These are phyloP conservation scores for Drosophila seguyi DNA, from an alignment of 1,140 invertebrate species.

Conservation along the genomic window DNA sequence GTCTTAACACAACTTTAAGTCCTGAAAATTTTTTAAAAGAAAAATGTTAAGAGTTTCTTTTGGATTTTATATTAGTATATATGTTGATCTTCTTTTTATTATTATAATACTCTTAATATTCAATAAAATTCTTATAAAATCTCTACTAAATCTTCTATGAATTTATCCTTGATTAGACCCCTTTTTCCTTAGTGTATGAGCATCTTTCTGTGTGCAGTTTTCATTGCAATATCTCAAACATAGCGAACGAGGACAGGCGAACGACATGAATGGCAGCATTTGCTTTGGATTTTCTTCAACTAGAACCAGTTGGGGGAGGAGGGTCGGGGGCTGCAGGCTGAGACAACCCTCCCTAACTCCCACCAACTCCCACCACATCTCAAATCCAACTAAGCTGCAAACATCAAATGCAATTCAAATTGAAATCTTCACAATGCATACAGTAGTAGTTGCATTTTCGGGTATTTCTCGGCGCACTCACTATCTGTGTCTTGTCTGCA, in stretches of 20 bases:
- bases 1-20: neutral
- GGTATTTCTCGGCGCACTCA: conserved; percentile 16
- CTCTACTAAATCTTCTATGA: no score
- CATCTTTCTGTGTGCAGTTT: conserved; percentile 35
- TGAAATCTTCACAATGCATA: conserved; percentile 67
- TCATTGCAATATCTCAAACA: conserved; percentile 58
- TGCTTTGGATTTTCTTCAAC: conserved; percentile 45
- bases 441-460: conserved; percentile 53
- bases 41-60: no score
- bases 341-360: neutral
- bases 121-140: neutral
- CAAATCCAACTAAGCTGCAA: conserved; percentile 65
- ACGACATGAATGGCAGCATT: conserved; percentile 60
- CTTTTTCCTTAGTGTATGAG: neutral
- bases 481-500: conserved; percentile 3
- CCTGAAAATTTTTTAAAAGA: neutral
- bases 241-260: conserved; percentile 38
- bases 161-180: no score
- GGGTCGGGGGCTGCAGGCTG: neutral
- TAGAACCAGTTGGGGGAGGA: conserved; percentile 30
- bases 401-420: conserved; percentile 71
- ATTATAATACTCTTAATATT: neutral
- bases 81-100: neutral
- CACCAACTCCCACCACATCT: neutral
- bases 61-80: neutral